phyloP scores from a whole-genome alignment of 37 sponge, comb jelly and placozoan species.

The Beroe forskalii region DNA sequence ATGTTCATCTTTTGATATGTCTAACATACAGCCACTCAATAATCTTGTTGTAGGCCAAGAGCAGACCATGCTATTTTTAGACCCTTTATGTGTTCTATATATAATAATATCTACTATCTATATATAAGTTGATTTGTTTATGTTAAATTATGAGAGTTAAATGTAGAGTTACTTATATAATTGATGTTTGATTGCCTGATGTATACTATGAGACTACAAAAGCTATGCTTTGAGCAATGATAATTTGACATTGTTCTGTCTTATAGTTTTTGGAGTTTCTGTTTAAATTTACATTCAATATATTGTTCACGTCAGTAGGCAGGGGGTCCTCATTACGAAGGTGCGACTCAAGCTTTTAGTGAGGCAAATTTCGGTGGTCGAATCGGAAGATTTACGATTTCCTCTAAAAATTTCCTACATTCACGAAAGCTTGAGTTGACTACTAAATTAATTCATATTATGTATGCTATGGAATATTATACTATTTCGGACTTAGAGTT shows the following conservation, averaged over 20 bases:
- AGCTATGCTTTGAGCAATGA: neutral
- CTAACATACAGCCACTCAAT: neutral
- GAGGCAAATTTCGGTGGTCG: neutral
- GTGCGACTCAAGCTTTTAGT: neutral
- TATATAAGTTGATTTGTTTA: constrained; percentile 61
- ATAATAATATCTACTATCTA: too few relatives aligned
- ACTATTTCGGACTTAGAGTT: neutral
- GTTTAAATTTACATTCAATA: constrained; percentile 53
- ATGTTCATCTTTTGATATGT: neutral
- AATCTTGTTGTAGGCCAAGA: neutral
- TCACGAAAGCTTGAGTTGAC: neutral
- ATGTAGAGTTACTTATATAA: constrained; percentile 49
- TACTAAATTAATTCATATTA: neutral
- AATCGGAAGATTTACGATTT: neutral
- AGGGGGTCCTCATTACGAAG: constrained; percentile 52
- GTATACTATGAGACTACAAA: constrained; percentile 13
- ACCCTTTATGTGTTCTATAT: neutral
- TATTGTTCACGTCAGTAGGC: neutral
- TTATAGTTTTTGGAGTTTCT: constrained; percentile 37
- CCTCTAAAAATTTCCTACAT: neutral
- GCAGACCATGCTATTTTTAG: neutral
- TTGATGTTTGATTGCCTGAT: constrained; percentile 63
- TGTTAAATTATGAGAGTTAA: constrained; percentile 61
- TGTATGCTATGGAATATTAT: neutral
- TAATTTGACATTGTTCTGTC: neutral